Conservation (phyloP, 2,113 vertebrate genomes). For the Muntiacus reevesi region DNA sequence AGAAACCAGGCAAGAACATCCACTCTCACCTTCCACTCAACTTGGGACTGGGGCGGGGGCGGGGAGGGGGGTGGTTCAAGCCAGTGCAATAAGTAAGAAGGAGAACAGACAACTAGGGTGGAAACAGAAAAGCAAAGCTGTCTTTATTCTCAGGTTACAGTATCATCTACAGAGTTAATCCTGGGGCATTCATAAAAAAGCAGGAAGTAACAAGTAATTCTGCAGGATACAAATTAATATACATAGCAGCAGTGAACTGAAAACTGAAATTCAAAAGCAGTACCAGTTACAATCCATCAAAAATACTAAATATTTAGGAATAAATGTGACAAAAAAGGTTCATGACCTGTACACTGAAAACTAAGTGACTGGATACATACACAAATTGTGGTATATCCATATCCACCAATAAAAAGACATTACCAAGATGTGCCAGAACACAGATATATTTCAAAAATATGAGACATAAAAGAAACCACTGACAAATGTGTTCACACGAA, state of each 20-base stretch:
- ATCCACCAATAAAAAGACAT: not conserved
- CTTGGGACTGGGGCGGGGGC: not conserved
- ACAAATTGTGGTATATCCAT: not conserved
- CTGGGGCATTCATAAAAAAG: not conserved
- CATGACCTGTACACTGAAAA: not conserved
- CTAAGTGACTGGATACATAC: not conserved
- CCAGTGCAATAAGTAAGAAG: not conserved
- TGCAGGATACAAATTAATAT: not conserved
- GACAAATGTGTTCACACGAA: not conserved
- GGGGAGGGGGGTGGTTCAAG: not conserved
- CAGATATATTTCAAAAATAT: conserved; percentile 5
- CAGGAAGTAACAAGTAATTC: not conserved
- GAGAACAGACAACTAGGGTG: not conserved
- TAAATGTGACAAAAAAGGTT: not conserved
- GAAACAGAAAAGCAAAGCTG: not conserved
- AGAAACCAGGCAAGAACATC: not conserved
- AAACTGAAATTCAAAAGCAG: not conserved
- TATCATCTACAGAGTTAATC: not conserved
- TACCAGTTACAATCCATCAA: not conserved
- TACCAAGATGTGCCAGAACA: not conserved
- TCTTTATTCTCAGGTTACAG: not conserved
- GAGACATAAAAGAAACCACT: not conserved
- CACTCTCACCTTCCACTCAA: not conserved
- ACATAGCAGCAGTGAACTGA: not conserved
- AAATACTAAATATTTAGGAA: not conserved